Percentiles rank a stretch among this genome's conserved stretches.
These are phyloP conservation scores for Drosophila funebris DNA, from an alignment of 1,140 invertebrate species.

Conservation along the genomic window DNA sequence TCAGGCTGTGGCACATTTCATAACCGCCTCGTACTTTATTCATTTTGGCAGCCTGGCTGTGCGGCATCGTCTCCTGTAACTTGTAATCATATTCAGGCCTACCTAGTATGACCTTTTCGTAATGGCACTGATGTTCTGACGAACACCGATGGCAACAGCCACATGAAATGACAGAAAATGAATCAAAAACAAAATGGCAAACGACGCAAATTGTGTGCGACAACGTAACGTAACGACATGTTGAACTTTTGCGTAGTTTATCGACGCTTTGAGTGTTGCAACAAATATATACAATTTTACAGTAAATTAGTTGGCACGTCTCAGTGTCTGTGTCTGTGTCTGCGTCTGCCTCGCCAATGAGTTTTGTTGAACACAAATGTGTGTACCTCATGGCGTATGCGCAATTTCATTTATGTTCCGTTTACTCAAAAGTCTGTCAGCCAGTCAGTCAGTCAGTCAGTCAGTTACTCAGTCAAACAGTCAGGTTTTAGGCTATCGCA, in stretches of 20 bases:
- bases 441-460: conserved; percentile 31
- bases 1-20: background rate
- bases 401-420: conserved; percentile 68
- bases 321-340: background rate
- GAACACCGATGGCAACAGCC: conserved; percentile 7
- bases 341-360: conserved; percentile 11
- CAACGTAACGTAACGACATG: conserved; percentile 14
- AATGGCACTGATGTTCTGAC: conserved; percentile 2
- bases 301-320: conserved; percentile 50
- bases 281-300: conserved; percentile 75
- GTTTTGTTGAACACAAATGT: conserved; percentile 15
- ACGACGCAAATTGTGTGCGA: conserved; percentile 43
- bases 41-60: conserved; percentile 12
- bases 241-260: conserved; percentile 42
- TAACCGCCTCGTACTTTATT: conserved; percentile 20
- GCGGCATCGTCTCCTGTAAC: conserved; percentile 31
- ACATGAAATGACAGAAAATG: conserved; percentile 55
- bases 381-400: conserved; percentile 70
- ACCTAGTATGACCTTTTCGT: conserved; percentile 36
- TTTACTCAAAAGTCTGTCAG: conserved; percentile 46
- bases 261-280: conserved; percentile 17
- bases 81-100: conserved; percentile 30
- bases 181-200: conserved; percentile 68
- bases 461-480: conserved; percentile 44
- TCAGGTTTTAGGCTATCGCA: conserved; percentile 15